Base-by-base conservation (phyloP, 2,113 vertebrate genomes). In the Hippocampus zosterae region DNA sequence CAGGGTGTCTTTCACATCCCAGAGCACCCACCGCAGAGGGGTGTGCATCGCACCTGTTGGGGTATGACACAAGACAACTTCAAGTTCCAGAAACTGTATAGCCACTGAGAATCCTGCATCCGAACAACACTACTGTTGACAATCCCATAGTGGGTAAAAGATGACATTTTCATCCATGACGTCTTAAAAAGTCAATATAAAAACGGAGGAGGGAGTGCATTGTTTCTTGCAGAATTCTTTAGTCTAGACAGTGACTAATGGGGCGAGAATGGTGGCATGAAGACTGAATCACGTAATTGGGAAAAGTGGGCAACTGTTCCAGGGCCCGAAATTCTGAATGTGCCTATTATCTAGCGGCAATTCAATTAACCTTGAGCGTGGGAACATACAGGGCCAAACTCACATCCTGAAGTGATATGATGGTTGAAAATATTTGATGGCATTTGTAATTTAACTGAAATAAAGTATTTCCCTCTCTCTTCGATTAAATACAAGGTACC, bases 1-100 rank as follows among this genome's bases (percentile, higher is more conserved):
- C 64, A 99, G 84, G 0, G 97, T 98, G 87, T 97, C 95, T 69
- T 94, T 96, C 75, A 96, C 93, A 0, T 98, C 97, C 97, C 97
- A 99, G 0, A 97, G 93, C 40, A 99, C 82, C 65, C 96, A 93
- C 18, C 87, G 91, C 18, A 95, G 87, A 48, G 86, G 65, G 77
- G 67, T 71, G 27, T 59, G 68, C 72, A 91, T 93, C 3, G 37
- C 81, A 76, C 82, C 88, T 85, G 57, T 37, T 64, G 21, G 61
- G 59, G 18, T 0, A 64, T 42, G n/a, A 72, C 23, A 44, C 3
- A 8, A 64, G 25, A 73, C 10, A 42, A 2, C 7, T n/a, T 64
- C 1, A 59, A 18, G 13, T 46, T 65, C 27, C 16, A 60, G n/a
- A 46, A 65, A 18, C 13, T 5, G 41, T 15, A 42, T 15, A 13